Evolutionary conservation across 2,797 vertebrate species (phyloP), one percentile per base, ranked within the genome.

Genomic region (Epinephelus malabaricus): DNA sequence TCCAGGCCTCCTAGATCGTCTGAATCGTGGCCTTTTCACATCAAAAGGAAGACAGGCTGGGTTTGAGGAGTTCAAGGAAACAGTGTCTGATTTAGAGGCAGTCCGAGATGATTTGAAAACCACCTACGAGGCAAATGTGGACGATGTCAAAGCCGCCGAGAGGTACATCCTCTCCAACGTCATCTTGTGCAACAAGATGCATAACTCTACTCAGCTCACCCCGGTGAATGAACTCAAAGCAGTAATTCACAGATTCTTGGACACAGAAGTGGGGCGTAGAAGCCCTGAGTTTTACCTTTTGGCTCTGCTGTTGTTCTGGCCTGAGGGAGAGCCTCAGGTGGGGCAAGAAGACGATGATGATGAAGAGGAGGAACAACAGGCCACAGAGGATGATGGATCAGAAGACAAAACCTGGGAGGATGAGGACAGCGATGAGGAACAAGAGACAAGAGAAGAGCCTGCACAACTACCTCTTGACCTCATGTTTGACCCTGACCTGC

Each of bases 151-250:
- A 23, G 15, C 18, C 34, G 78, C 66, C 50, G 63, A 85, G 38
- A 73, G 61, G 0, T 91, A 85, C 84, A 79, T 88, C 47, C 84
- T 91, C 27, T 85, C 89, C 54, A 89, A 86, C 81, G 40, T 89
- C 78, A 63, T 84, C 66, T 34, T 91, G 67, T 80, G 63, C 82
- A 88, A 89, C 78, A 86, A 60, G 69, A 25, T 0, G 6, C 55
- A 13, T 1, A 0, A 61, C 27, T 73, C 78, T 54, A 71, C 54
- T 0, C 6, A 27, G 0, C 61, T 67, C 15, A 18, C 50, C 1
- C 27, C 14, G 0, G 23, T 70, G 58, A 23, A 0, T 1, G 59
- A 85, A 11, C 82, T 91, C 0, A n/a, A 76, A 54, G 15, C 0
- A 3, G 67, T 68, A 51, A 53, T 81, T 5, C 4, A 1, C 4